Conservation (phyloP, 2,113 vertebrate genomes). For the Catagonus wagneri region DNA sequence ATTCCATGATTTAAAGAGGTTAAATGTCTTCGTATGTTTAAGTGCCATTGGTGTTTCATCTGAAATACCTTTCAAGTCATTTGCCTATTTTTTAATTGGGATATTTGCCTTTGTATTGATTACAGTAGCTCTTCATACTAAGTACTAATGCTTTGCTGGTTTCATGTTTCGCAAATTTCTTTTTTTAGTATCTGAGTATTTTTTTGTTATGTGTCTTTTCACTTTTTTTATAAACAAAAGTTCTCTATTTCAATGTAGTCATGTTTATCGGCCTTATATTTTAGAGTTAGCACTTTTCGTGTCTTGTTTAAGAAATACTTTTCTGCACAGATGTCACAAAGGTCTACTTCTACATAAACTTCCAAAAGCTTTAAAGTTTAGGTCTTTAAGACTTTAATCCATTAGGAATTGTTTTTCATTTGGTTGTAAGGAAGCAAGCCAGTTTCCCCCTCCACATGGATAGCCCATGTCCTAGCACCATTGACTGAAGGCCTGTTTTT, state of each 20-base stretch:
- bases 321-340: background rate
- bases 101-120: background rate
- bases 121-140: background rate
- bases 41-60: background rate
- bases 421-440: background rate
- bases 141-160: background rate
- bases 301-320: background rate
- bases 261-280: background rate
- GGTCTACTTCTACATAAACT: background rate
- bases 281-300: background rate
- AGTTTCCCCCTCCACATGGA: background rate
- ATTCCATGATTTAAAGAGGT: background rate
- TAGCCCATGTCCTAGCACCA: background rate
- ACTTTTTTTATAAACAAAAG: background rate
- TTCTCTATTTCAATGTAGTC: slow-evolving; percentile 33
- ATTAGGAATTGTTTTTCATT: slow-evolving; percentile 3
- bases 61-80: background rate
- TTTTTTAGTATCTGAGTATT: background rate
- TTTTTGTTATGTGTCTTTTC: background rate
- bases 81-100: background rate
- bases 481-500: background rate
- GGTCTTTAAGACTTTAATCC: background rate
- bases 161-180: background rate
- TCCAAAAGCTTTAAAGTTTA: background rate
- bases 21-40: background rate